Evolutionary conservation across 2,888 invertebrate species (phyloP).

Genomic region (Bedellia somnulentella): DNA sequence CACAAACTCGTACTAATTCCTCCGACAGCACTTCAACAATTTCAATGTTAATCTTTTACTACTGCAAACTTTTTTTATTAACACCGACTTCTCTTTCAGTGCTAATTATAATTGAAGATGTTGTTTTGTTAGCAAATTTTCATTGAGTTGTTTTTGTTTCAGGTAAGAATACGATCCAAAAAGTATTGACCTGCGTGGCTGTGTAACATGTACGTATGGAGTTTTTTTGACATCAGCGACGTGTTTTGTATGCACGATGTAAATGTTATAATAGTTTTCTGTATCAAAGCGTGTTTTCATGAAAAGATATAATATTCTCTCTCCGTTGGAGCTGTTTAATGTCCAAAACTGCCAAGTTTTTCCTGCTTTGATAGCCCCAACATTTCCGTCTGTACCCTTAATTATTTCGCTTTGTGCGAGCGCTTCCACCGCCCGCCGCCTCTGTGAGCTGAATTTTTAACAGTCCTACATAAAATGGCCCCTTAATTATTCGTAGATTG

Average conservation of each 20-base stretch:
- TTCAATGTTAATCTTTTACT: constrained; percentile 59
- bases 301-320: too few species aligned
- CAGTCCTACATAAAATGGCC: constrained; percentile 51
- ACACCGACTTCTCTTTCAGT: not conserved
- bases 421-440: constrained; percentile 26
- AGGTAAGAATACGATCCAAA: constrained; percentile 17
- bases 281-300: too few species aligned
- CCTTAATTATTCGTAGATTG: constrained; percentile 42
- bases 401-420: constrained; percentile 50
- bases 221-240: too few species aligned
- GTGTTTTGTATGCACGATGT: too few species aligned
- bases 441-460: constrained; percentile 48
- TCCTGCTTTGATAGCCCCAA: constrained; percentile 42
- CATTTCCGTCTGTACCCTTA: constrained; percentile 51
- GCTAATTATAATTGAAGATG: not conserved
- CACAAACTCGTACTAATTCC: constrained; percentile 50
- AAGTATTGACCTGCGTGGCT: too few species aligned
- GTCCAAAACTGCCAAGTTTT: too few species aligned
- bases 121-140: constrained; percentile 14
- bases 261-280: too few species aligned
- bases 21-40: constrained; percentile 50
- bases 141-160: constrained; percentile 19
- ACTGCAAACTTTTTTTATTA: constrained; percentile 29
- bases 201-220: too few species aligned
- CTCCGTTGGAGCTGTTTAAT: too few species aligned